These are phyloP conservation scores for Probosciger aterrimus DNA, from an alignment of 2,113 vertebrate genomes.

Conservation along the genomic window DNA sequence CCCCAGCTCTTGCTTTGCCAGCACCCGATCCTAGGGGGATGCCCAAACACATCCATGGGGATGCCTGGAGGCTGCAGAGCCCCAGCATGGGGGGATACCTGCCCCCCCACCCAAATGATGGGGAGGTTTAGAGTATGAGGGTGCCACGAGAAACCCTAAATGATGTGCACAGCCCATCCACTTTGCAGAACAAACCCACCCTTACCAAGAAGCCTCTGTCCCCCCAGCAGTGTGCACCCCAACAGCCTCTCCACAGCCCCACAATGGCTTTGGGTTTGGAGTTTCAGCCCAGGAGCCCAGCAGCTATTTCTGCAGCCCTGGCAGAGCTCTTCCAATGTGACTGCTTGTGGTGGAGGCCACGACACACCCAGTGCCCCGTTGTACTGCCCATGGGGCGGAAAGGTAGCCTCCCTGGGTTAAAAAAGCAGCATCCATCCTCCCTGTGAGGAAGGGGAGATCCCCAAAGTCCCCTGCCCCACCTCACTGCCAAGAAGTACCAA, in stretches of 20 bases:
- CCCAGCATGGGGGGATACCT: not conserved
- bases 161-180: not conserved
- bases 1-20: not conserved
- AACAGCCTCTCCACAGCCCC: not conserved
- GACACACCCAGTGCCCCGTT: not conserved
- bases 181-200: rapidly evolving
- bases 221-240: rapidly evolving
- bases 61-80: not conserved
- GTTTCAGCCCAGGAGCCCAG: not conserved
- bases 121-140: not conserved
- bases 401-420: rapidly evolving
- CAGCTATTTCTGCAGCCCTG: not conserved
- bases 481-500: not conserved
- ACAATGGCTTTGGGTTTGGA: not conserved
- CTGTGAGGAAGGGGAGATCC: not conserved
- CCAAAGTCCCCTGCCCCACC: not conserved
- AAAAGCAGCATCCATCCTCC: not conserved
- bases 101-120: not conserved
- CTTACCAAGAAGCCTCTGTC: not conserved
- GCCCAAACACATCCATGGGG: not conserved
- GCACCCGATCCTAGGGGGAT: not conserved
- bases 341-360: rapidly evolving
- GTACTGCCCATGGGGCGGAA: rapidly evolving
- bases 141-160: not conserved
- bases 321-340: not conserved